These are phyloP conservation scores for Mobula hypostoma DNA, from an alignment of 2,113 vertebrate genomes.

Conservation along the genomic window DNA sequence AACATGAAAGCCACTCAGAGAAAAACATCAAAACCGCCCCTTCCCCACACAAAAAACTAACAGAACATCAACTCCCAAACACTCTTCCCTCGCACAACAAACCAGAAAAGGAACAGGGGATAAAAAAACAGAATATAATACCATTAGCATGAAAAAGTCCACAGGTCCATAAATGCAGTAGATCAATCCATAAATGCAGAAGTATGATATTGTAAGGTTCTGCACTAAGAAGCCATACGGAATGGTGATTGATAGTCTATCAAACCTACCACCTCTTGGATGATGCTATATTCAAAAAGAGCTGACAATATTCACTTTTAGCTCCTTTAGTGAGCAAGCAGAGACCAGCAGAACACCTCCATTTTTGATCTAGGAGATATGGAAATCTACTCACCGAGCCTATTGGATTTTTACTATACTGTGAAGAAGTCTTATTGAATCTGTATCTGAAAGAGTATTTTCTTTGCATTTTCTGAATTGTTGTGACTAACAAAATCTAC, in stretches of 20 bases:
- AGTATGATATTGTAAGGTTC: neutral
- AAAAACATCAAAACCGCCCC: too few species aligned
- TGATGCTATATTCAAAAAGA: neutral
- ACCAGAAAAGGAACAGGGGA: too few species aligned
- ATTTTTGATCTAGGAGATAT: neutral
- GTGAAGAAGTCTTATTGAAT: neutral
- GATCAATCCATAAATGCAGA: too few species aligned
- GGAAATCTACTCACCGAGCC: neutral
- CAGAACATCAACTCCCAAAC: too few species aligned
- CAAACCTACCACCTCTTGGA: neutral
- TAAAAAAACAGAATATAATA: too few species aligned
- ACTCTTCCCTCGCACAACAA: too few species aligned
- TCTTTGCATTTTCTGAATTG: neutral
- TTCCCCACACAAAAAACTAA: too few species aligned
- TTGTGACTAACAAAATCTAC: neutral
- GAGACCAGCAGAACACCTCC: neutral
- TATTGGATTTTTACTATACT: neutral
- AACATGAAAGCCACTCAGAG: too few species aligned
- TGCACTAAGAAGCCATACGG: neutral
- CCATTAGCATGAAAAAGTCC: too few species aligned
- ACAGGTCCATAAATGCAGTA: too few species aligned
- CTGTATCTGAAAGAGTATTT: neutral
- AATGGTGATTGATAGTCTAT: neutral
- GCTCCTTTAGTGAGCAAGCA: neutral
- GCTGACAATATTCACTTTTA: neutral